phyloP scores from a whole-genome alignment of 2,888 invertebrate genomes.

The Abscondita cerata region DNA sequence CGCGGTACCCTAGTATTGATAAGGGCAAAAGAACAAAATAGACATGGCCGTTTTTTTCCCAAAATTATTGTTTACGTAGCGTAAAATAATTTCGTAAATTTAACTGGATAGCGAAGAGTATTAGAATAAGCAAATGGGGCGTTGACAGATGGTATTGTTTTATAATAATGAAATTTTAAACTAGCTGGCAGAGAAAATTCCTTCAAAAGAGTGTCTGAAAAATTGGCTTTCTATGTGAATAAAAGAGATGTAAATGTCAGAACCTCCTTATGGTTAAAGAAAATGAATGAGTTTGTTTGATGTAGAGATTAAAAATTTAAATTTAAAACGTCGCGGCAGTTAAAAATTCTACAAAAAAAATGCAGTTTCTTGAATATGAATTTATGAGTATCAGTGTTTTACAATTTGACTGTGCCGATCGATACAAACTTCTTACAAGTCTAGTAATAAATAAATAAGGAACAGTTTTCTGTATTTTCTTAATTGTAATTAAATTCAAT shows the following conservation, averaged over 20 bases:
- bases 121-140: constrained; percentile 28
- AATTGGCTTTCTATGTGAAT: constrained; percentile 28
- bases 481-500: too few relatives aligned
- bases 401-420: too few relatives aligned
- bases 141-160: constrained; percentile 33
- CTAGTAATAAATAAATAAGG: too few relatives aligned
- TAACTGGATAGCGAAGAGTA: constrained; percentile 31
- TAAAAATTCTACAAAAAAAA: constrained; percentile 8
- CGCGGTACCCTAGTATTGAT: background rate
- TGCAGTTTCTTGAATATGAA: constrained; percentile 1
- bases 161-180: constrained; percentile 33
- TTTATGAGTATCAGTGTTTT: too few relatives aligned
- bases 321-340: constrained; percentile 9
- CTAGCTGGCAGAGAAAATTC: constrained; percentile 29
- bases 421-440: too few relatives aligned
- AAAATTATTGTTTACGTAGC: constrained; percentile 31
- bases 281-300: constrained; percentile 15
- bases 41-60: background rate
- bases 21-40: constrained; percentile 6
- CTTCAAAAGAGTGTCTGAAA: constrained; percentile 27
- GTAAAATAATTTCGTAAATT: constrained; percentile 29
- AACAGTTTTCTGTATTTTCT: too few relatives aligned
- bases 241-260: constrained; percentile 25
- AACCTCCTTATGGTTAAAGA: constrained; percentile 18
- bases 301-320: constrained; percentile 12